Evolutionary conservation across 2,888 invertebrate species (phyloP), one percentile per base, ranked within the genome.

Genomic region (Mesoligia furuncula): DNA sequence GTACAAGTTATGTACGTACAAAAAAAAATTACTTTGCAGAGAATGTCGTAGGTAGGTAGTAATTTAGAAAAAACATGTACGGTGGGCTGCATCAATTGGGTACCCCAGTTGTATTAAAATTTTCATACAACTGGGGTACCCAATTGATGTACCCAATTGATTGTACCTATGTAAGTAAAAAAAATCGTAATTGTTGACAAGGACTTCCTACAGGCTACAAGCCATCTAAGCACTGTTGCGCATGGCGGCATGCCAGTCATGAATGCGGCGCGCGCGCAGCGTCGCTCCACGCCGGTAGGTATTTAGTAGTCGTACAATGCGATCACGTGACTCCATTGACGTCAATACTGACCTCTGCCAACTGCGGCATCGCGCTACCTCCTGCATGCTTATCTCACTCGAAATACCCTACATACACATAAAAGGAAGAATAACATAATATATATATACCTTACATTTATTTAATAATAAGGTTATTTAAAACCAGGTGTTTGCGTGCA

Each of bases 301-400:
- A 90, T 85, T 51, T 88, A 90, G 90, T 86, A 82, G 87, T 90
- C 88, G 90, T 90, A 90, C 90, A 90, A 88, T 90, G 90, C 91
- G 93, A 93, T 97, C 97, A 97, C 97, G 97, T 97, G 97, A 97
- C 94, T 90, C 95, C 95, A 97, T 97, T 97, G 97, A 97, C 97
- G 97, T 97, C 97, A 97, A 97, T 97, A 95, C 96, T 97, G 97
- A 97, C 97, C 97, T 97, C 97, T 97, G 96, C 91, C 90, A 90
- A 89, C 91, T 91, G 90, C 91, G 88, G 93, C 95, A 93, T 92
- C 93, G 93, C 93, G 94, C 94, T 94, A 94, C 95, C 94, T 95
- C 92, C 92, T 92, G 92, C 90, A 89, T 89, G 92, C 95, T 95
- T 96, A 97, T 96, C 96, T 91, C 88, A 93, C 90, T 93, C 94